Evolutionary conservation across 2,888 invertebrate genomes (phyloP).

Genomic region (Cerastoderma edule): DNA sequence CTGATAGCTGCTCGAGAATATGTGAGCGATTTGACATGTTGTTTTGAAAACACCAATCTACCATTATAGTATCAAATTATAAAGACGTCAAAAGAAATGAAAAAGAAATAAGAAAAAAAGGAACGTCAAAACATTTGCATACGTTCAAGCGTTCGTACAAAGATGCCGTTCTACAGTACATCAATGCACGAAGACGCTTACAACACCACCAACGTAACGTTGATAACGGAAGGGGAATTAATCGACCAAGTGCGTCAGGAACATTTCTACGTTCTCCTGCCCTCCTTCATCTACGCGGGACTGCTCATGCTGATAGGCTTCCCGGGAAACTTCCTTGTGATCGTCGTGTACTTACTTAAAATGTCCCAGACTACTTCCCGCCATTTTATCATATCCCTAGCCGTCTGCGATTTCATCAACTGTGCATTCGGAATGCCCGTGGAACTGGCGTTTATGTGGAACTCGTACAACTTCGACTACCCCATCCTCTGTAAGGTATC

Average conservation of each 20-base stretch:
- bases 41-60: too few species aligned
- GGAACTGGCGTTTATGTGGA: slow-evolving; percentile 58
- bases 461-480: slow-evolving; percentile 62
- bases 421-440: slow-evolving; percentile 68
- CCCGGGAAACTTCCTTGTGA: slow-evolving; percentile 66
- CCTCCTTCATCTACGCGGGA: slow-evolving; percentile 66
- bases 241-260: slow-evolving; percentile 24
- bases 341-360: slow-evolving; percentile 62
- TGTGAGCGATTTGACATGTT: too few species aligned
- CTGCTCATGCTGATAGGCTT: slow-evolving; percentile 66
- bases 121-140: too few species aligned
- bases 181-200: neutral
- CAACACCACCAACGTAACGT: slow-evolving; percentile 34
- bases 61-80: too few species aligned
- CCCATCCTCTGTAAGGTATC: slow-evolving; percentile 66
- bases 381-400: slow-evolving; percentile 66
- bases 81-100: too few species aligned
- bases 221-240: slow-evolving; percentile 34
- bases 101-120: too few species aligned
- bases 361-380: slow-evolving; percentile 63
- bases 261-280: slow-evolving; percentile 53
- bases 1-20: too few species aligned
- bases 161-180: slow-evolving; percentile 14
- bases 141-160: too few species aligned
- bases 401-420: slow-evolving; percentile 68